phyloP scores from a whole-genome alignment of 2,797 vertebrate genomes.

The Melanotaenia pygmaea region DNA sequence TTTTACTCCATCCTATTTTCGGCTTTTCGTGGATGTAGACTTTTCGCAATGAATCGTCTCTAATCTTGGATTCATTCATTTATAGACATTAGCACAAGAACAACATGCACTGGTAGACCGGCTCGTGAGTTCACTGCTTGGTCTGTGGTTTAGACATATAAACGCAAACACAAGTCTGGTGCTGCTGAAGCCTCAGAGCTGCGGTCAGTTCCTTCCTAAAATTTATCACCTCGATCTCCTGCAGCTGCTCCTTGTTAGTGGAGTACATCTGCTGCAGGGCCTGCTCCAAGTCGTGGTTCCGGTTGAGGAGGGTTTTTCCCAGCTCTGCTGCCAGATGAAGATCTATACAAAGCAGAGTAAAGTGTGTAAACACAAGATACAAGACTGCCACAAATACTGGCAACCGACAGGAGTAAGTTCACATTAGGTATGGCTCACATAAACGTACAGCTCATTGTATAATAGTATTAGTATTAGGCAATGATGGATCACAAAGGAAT shows the following conservation, averaged over 20 bases:
- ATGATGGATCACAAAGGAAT: constrained; percentile 40
- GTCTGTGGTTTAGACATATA: background rate
- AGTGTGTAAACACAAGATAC: constrained; percentile 36
- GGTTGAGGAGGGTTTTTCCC: constrained; percentile 93
- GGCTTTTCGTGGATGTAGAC: constrained; percentile 5
- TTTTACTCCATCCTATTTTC: constrained; percentile 47
- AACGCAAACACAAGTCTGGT: background rate
- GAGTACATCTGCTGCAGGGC: constrained; percentile 95
- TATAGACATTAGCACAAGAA: constrained; percentile 5
- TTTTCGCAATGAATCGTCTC: constrained; percentile 13
- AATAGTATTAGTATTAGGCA: constrained; percentile 9
- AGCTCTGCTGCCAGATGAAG: constrained; percentile 96
- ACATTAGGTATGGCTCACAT: background rate
- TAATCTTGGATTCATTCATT: constrained; percentile 2
- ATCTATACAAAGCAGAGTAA: constrained; percentile 78
- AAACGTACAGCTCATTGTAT: constrained; percentile 38
- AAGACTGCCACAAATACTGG: constrained; percentile 20
- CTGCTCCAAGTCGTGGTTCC: constrained; percentile 95
- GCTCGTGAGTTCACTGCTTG: too few species aligned
- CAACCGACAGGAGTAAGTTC: background rate
- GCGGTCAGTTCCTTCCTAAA: constrained; percentile 12
- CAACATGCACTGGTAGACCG: background rate
- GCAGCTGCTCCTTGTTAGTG: constrained; percentile 95
- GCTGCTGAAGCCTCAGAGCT: background rate
- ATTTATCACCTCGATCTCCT: constrained; percentile 93